Base-by-base conservation (phyloP, 2,888 invertebrate genomes). In the Pyrrhia umbra region DNA sequence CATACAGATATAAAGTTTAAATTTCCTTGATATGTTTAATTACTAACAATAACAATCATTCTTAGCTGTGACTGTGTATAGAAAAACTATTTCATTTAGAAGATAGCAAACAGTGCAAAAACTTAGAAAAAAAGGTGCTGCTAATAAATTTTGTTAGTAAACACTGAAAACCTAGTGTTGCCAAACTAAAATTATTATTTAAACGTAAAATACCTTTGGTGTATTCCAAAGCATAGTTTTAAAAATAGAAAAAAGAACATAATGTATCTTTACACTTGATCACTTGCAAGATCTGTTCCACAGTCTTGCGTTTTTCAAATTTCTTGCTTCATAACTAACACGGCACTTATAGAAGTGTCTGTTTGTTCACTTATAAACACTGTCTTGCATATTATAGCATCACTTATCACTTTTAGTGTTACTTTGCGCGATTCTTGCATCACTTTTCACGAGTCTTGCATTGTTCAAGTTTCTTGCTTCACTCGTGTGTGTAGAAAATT, bases 401-500 rank as follows among this genome's bases (percentile, higher is more conserved):
- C 71, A 66, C 57, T 58, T 74, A 39, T 18, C 63, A 68, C 72
- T 59, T 54, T 63, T 23, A 50, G 30, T 18, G 34, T 43, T 27
- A 23, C 15, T 60, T 74, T 54, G 70, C 58, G 70, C 62, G 58
- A 46, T 49, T 45, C 47, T 55, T 59, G 39, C 54, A 9, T 61
- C 23, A 70, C 40, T 56, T 43, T 55, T 50, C 54, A 60, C 18
- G 16, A 55, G 49, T 68, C 49, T 68, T 66, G 55, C 50, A 16
- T 47, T 20, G 58, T 52, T 39, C 50, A 51, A 9, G 2, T 15
- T 2, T 27, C 55, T 68, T 49, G 58, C 57, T 52, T 93, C 90
- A 94, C 80, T 95, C 94, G 68, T 98, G 98, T 66, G 98, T 97
- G 93, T 98, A 98, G 85, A 98, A 98, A 86, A 98, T 97, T 83